These are phyloP conservation scores for Cheirogaleus medius DNA, from an alignment of 2,113 vertebrate species.

Conservation along the genomic window DNA sequence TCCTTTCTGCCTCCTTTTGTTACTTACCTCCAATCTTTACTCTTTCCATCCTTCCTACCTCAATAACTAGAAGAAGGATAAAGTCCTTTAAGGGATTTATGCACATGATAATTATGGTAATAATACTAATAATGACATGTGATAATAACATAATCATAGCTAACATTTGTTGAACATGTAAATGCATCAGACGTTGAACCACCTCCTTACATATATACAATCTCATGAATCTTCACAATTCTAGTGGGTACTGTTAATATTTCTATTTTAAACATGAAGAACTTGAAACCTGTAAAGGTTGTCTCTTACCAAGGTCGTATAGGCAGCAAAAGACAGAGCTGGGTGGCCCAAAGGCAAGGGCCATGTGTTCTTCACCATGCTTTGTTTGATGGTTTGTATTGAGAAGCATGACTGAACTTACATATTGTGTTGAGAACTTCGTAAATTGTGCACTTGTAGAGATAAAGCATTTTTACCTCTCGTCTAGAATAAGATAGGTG, in stretches of 20 bases:
- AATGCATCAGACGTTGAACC: constrained; percentile 7
- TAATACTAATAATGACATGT: neutral
- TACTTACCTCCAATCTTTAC: neutral
- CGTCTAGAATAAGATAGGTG: neutral
- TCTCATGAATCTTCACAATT: constrained; percentile 1
- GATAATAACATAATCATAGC: constrained; percentile 42
- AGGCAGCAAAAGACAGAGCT: neutral
- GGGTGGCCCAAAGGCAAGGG: neutral
- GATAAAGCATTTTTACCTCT: neutral
- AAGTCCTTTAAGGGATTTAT: neutral
- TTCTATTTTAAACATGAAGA: constrained; percentile 38
- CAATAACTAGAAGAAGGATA: neutral
- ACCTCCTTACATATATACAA: neutral
- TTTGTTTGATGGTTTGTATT: neutral
- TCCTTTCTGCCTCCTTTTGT: neutral
- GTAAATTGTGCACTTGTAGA: neutral
- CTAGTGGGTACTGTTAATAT: constrained; percentile 29
- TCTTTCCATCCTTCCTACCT: neutral
- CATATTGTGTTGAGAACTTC: neutral
- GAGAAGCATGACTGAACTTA: neutral
- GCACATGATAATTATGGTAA: neutral
- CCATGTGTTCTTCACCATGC: neutral
- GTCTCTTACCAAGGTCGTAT: neutral
- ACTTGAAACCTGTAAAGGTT: neutral
- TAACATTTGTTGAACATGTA: constrained; percentile 52